A percentile compares a stretch with the other conserved stretches of the same genome.
Evolutionary conservation across 1,140 invertebrate genomes (phyloP).

Genomic region (Hyposmocoma kahamanoa): DNA sequence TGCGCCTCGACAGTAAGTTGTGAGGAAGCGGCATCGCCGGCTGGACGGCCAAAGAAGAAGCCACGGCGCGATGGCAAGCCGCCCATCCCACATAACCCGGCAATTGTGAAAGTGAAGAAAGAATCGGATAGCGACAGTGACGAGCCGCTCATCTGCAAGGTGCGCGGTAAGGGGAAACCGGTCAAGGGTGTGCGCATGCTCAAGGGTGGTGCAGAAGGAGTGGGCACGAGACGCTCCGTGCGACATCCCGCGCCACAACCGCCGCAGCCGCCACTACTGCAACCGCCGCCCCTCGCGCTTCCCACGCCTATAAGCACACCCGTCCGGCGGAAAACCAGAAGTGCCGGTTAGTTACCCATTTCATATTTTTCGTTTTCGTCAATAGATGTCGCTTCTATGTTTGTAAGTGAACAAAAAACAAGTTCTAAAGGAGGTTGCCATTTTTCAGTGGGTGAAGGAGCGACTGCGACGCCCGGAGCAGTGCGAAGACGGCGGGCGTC

Average conservation of each 20-base stretch:
- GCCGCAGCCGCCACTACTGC: constrained; percentile 19
- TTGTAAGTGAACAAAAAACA: too few relatives aligned
- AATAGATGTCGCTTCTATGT: not conserved
- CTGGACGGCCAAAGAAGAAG: constrained; percentile 46
- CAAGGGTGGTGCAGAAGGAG: constrained; percentile 35
- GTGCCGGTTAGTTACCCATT: constrained; percentile 75
- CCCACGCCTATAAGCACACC: constrained; percentile 28
- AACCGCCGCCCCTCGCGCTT: constrained; percentile 13
- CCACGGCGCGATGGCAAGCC: constrained; percentile 28
- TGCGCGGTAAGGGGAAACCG: constrained; percentile 65
- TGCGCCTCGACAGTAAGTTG: constrained; percentile 76
- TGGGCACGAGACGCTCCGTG: constrained; percentile 58
- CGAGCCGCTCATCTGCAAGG: constrained; percentile 85
- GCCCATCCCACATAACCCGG: constrained; percentile 22
- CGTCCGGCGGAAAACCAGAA: constrained; percentile 76
- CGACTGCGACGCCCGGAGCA: constrained; percentile 32
- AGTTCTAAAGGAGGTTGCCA: too few relatives aligned
- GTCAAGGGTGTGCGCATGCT: constrained; percentile 24
- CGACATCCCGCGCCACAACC: constrained; percentile 25
- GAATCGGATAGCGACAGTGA: constrained; percentile 84
- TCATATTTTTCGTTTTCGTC: too few relatives aligned
- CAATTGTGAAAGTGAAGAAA: constrained; percentile 55
- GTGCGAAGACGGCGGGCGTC: constrained; percentile 68
- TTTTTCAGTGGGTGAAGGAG: constrained; percentile 55
- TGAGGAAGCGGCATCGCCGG: constrained; percentile 70